A percentile compares a stretch with the other conserved stretches of the same genome.
Conservation (phyloP, 2,888 invertebrate genomes). For the Euplagia quadripunctaria region DNA sequence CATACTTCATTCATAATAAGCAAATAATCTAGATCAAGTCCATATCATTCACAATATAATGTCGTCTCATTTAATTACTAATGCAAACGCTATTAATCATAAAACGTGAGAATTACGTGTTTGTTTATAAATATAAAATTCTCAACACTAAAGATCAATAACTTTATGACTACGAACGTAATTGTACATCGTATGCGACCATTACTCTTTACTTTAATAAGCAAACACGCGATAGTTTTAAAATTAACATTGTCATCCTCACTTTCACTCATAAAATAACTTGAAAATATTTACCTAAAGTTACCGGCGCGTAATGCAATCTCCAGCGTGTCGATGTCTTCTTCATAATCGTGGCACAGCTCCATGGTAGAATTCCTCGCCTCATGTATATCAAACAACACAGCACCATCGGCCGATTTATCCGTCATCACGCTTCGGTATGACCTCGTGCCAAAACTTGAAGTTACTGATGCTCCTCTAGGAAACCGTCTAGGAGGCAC, state of each 20-base stretch:
- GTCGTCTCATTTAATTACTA: not conserved
- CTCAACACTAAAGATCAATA: not conserved
- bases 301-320: slow-evolving; percentile 85
- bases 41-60: not conserved
- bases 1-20: not conserved
- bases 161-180: not conserved
- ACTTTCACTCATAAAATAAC: slow-evolving; percentile 10
- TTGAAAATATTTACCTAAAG: slow-evolving; percentile 75
- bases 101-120: not conserved
- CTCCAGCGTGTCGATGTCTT: slow-evolving; percentile 82
- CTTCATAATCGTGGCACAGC: slow-evolving; percentile 81
- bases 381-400: slow-evolving; percentile 81
- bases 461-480: slow-evolving; percentile 70
- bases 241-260: slow-evolving; percentile 1
- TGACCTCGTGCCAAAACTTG: slow-evolving; percentile 80
- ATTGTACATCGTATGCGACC: not conserved
- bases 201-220: not conserved
- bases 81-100: not conserved
- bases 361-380: slow-evolving; percentile 82
- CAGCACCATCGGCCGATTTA: slow-evolving; percentile 77
- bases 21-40: not conserved
- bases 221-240: not conserved
- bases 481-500: slow-evolving; percentile 77
- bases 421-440: slow-evolving; percentile 80
- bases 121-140: not conserved